Base-by-base conservation (phyloP, 2,113 vertebrate genomes). In the Dipodomys merriami region DNA sequence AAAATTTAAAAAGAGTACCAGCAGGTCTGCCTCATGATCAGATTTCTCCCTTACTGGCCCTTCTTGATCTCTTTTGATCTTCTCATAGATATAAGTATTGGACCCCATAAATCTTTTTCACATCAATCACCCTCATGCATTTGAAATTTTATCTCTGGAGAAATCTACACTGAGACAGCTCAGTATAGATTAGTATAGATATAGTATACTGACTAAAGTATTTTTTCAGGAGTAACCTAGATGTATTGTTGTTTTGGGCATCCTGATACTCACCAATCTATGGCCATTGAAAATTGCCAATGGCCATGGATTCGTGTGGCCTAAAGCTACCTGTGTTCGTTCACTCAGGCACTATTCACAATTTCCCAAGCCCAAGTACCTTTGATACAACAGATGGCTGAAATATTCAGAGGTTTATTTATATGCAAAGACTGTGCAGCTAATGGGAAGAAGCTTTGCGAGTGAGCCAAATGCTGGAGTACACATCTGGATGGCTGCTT, bases 401-500 rank as follows among this genome's bases (percentile, higher is more conserved):
- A 88, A 93, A 88, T 72, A 91, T 60, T 77, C 84, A 69, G 20
- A 53, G 33, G 62, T 79, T 94, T 90, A 95, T 95, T 95, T 85
- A 92, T 78, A 94, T 85, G 57, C 71, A 86, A 46, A 93, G 73
- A 97, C 57, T 89, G 80, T 93, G 46, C 60, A 65, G n/a, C 77
- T 92, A 96, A 82, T 88, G 94, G 65, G 44, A 95, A 90, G 81
- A 91, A 93, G 44, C 62, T 86, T 91, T 86, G 46, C 53, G 44
- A 95, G 82, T 60, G 76, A 95, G 85, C 69, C 78, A 84, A 95
- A 90, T 64, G 57, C 46, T 90, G 68, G 49, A 91, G 35, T 49
- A 29, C 64, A 93, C 94, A 96, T 94, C 91, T 93, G 93, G 92
- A 79, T 71, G 39, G 33, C 91, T 71, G 76, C 83, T 88, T 83